Base-by-base conservation (phyloP, 2,888 invertebrate genomes). In the Drosophila mayaguana region DNA sequence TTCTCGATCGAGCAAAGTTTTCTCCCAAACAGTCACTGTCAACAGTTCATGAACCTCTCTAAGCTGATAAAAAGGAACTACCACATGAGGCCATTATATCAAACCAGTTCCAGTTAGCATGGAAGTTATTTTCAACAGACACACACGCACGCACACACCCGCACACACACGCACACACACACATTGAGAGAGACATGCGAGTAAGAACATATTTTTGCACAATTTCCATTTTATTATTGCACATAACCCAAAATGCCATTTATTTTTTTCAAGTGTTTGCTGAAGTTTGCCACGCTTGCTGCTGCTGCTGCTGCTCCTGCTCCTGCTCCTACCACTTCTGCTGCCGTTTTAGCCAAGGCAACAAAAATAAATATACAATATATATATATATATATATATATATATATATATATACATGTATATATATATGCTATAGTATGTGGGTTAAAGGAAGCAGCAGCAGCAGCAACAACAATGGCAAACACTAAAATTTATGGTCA, bases 401-500 rank as follows among this genome's bases (percentile, higher is more conserved):
- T 48, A 32, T 28, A 50, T 11, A 28, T 46, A 57, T 48, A 55
- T 42, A 25, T 54, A 43, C n/a, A 32, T 56, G 42, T 8, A 61
- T 20, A n/a, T n/a, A n/a, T 28, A 46, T 28, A 28, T 48, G 11
- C 2, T 48, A 28, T n/a, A 48, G 28, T 28, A 11, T 46, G 46
- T 48, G 16, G 28, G 48, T 32, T 50, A 32, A 77, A 62, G 40
- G 40, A 60, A 42, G 40, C 22, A 62, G 38, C 42, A 60, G 53
- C 36, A 60, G 55, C 45, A 62, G 20, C 71, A 83, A 81, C 80
- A 80, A 83, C 70, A 78, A 85, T 69, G 72, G 25, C 72, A 87
- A 82, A 79, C 88, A 80, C 72, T 78, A 73, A 84, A 91, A 91
- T 91, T 91, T 91, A 91, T 88, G 90, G 86, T 90, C 91, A 89